Evolutionary conservation across 2,113 vertebrate species (phyloP).

Genomic region (Elaphurus davidianus): DNA sequence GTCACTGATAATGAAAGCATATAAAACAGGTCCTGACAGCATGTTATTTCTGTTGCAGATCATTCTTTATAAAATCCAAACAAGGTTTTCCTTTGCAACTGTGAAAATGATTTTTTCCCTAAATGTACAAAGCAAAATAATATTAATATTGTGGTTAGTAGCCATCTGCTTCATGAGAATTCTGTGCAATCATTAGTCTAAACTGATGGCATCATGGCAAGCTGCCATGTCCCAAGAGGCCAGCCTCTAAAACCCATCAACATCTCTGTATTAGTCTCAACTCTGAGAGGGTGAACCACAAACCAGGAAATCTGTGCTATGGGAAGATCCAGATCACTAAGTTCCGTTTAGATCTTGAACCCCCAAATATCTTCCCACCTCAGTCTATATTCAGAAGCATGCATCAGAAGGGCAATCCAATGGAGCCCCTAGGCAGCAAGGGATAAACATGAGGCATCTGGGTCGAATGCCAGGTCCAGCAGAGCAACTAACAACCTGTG

Average conservation of each 20-base stretch:
- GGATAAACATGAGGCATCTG: constrained; percentile 33
- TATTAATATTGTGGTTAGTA: constrained; percentile 78
- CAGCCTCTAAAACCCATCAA: constrained; percentile 39
- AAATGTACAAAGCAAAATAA: constrained; percentile 73
- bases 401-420: background rate
- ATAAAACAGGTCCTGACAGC: constrained; percentile 79
- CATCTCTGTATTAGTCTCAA: constrained; percentile 32
- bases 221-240: constrained; percentile 65
- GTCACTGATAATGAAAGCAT: constrained; percentile 82
- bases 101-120: constrained; percentile 71
- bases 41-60: constrained; percentile 69
- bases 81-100: constrained; percentile 55
- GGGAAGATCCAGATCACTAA: background rate
- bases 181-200: constrained; percentile 76
- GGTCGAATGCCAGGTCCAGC: background rate
- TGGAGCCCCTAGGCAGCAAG: background rate
- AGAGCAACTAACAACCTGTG: constrained; percentile 22
- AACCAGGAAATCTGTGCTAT: background rate
- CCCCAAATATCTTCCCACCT: background rate
- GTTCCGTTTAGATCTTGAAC: background rate
- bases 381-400: background rate
- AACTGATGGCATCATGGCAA: constrained; percentile 67
- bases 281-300: constrained; percentile 3
- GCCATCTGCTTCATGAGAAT: constrained; percentile 75
- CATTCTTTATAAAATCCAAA: constrained; percentile 77